phyloP scores from a whole-genome alignment of 2,888 invertebrate genomes.

The Parnassius mnemosyne region DNA sequence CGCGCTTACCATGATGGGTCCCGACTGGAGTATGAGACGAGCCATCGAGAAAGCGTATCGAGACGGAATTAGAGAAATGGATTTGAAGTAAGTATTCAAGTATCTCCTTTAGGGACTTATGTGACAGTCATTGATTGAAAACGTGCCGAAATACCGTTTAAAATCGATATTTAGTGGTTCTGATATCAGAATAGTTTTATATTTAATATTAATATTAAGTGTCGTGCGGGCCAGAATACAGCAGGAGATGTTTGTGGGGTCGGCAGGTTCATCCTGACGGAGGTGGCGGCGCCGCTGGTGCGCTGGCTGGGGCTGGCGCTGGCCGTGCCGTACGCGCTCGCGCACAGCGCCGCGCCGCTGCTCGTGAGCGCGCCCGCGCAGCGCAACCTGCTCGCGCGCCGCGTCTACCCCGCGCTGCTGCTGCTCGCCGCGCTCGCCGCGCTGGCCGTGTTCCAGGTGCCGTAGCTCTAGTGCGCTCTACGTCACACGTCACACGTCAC shows the following conservation, averaged over 20 bases:
- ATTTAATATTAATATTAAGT: no score
- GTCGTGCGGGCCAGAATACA: no score
- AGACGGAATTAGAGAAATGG: conserved; percentile 95
- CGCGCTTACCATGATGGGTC: conserved; percentile 98
- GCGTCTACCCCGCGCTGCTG: conserved; percentile 94
- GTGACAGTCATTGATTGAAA: no score
- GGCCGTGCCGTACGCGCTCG: conserved; percentile 95
- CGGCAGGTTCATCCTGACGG: conserved; percentile 86
- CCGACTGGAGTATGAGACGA: conserved; percentile 95
- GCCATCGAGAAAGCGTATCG: conserved; percentile 96
- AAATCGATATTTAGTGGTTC: no score
- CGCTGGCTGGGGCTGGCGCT: conserved; percentile 93
- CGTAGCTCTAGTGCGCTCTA: not conserved
- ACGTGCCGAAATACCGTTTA: no score
- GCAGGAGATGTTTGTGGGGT: not conserved
- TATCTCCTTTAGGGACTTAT: no score
- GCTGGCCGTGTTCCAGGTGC: conserved; percentile 83
- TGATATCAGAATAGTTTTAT: no score
- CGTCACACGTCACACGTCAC: not conserved
- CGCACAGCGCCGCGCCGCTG: conserved; percentile 87
- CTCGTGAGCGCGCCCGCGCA: conserved; percentile 82
- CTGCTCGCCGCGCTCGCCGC: conserved; percentile 84
- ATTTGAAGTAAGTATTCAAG: conserved; percentile 80
- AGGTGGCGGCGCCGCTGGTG: conserved; percentile 94
- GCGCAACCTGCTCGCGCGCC: conserved; percentile 88